These are phyloP conservation scores for Falco novaeseelandiae DNA, from an alignment of 2,797 vertebrate genomes.

Conservation along the genomic window DNA sequence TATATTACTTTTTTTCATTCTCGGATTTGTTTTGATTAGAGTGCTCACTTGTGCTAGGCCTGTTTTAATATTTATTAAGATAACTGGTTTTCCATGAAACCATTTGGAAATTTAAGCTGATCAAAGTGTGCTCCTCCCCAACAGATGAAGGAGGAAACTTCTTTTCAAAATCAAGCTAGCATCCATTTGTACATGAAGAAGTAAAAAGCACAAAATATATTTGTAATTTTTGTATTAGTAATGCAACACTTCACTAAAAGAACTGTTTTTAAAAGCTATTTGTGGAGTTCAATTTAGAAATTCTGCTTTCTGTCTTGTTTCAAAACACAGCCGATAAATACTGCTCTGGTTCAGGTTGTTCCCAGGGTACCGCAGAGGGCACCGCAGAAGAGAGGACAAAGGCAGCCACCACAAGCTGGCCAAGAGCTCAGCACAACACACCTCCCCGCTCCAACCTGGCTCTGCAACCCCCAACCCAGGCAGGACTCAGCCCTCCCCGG, in stretches of 20 bases:
- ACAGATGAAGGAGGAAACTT: neutral
- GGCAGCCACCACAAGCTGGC: neutral
- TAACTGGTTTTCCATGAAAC: neutral
- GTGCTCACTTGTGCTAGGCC: neutral
- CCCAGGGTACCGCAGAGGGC: neutral
- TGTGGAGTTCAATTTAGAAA: neutral
- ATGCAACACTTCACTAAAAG: neutral
- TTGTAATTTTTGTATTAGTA: neutral
- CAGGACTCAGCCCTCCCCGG: neutral
- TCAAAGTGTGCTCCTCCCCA: neutral
- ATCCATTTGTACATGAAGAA: neutral
- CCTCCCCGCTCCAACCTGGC: rapidly evolving
- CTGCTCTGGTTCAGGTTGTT: neutral
- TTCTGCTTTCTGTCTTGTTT: neutral
- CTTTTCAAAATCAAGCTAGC: neutral
- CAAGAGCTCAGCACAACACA: neutral
- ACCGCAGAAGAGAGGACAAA: neutral
- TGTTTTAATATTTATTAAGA: neutral
- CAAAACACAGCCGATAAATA: neutral
- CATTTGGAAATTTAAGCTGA: neutral
- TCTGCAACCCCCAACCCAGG: neutral
- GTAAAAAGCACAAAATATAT: neutral
- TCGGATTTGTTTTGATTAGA: neutral
- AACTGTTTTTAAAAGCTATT: neutral
- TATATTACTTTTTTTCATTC: neutral